Base-by-base conservation (phyloP, 2,797 vertebrate genomes). In the Gouania willdenowi region DNA sequence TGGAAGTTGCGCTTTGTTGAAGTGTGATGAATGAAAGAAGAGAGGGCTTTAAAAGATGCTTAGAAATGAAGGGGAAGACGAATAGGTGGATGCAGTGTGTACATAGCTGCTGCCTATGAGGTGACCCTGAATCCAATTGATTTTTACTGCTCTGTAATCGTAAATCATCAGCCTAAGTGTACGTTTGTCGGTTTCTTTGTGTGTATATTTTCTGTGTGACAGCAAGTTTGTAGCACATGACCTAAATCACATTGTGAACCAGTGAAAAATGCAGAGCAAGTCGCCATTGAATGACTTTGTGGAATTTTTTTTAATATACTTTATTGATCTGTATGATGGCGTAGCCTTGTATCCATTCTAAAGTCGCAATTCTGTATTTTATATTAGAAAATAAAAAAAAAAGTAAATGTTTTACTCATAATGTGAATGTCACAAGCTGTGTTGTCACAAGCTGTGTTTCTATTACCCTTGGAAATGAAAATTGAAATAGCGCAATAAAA, bases 101-200 rank as follows among this genome's bases (percentile, higher is more conserved):
- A 16, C 48, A 38, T 46, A 36, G 41, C 23, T 0, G 22, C 41
- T 45, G 35, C 27, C 49, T 37, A 66, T 37, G 63, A 67, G 56
- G 54, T 78, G 77, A 78, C 76, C 64, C 61, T 39, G 65, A 61
- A 37, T 60, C 32, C 2, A 16, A 81, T 82, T 26, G 55, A 83
- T 83, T 75, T 80, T 64, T 67, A 51, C 48, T n/a, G 44, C 67
- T 45, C 49, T 8, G 22, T 40, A 28, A 19, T 57, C 7, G 26
- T 77, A 74, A 79, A 83, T 85, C 76, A 68, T 45, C 45, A 32
- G 31, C 2, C 6, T 24, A 34, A 39, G 30, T 23, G 11, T 23
- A 26, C 10, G 11, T 34, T 12, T 33, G 26, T n/a, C 13, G 12
- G 21, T 42, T 23, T 33, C 5, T 54, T 3, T 43, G 37, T 39